Base-by-base conservation (phyloP, 1,140 invertebrate species). In the Chionoecetes opilio region DNA sequence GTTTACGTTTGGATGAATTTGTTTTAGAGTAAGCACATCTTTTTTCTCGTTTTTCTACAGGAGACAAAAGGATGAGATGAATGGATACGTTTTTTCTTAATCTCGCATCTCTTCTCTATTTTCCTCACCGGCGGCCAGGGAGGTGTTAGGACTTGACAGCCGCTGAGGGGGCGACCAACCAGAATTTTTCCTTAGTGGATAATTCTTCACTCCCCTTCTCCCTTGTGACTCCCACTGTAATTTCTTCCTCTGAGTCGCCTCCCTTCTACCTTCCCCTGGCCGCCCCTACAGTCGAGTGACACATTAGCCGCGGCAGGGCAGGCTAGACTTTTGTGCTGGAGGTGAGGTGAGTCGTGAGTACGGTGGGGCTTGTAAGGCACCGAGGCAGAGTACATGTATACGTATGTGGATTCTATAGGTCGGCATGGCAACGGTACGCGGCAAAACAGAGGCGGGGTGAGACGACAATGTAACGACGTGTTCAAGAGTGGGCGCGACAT, bases 151-250 rank as follows among this genome's bases (percentile, higher is more conserved):
- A 75, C 63, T 75, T 75, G 63, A 75, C 63, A 75, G 63, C 21
- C 63, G 6, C 63, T 75, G 21, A 75, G 63, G 63, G 41, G 63
- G 63, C n/a, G 21, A 75, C 26, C n/a, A 5, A 75, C 26, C 21
- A 75, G n/a, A 6, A 75, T 75, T 75, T 75, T 75, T 75, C 63
- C 63, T n/a, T 26, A n/a, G 21, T 6, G 63, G 63, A 75, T 75
- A 75, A 75, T 75, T 75, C n/a, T 26, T 75, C 63, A 75, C 63
- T 75, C 63, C 63, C 63, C 63, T 75, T n/a, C 63, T 75, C 63
- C 63, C 63, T 75, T 1, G 21, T 21, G 63, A n/a, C 41, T 46
- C 41, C n/a, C 41, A 46, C 63, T 75, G n/a, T 75, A 75, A 75
- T 75, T 75, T 75, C n/a, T n/a, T 75, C 63, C 21, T 75, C 63